These are phyloP conservation scores for Chrysina gloriosa DNA, from an alignment of 2,888 invertebrate genomes.

Conservation along the genomic window DNA sequence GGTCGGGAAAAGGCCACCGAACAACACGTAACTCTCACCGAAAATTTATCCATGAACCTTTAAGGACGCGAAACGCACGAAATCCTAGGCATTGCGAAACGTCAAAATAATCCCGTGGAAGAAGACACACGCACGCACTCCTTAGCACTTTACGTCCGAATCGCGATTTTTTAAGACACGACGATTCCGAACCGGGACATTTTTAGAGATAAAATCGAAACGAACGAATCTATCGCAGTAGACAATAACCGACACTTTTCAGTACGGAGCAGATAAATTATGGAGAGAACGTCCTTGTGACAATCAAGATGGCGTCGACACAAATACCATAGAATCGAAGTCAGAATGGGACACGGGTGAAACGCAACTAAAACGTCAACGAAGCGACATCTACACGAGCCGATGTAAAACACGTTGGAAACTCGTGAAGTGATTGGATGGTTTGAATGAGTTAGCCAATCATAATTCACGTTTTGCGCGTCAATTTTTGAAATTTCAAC, in stretches of 20 bases:
- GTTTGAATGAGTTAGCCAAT: too few relatives aligned
- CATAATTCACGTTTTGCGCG: too few relatives aligned
- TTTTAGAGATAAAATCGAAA: background rate
- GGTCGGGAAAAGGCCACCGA: slow-evolving; percentile 8
- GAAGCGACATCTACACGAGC: too few relatives aligned
- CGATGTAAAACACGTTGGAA: too few relatives aligned
- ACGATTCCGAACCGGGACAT: background rate
- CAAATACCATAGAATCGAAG: too few relatives aligned
- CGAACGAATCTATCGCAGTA: background rate
- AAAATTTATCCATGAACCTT: slow-evolving; percentile 11
- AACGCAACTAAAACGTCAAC: too few relatives aligned
- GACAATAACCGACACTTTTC: slow-evolving; percentile 43
- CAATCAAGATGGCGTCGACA: slow-evolving; percentile 52
- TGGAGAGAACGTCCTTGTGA: slow-evolving; percentile 52
- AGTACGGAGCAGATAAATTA: slow-evolving; percentile 43
- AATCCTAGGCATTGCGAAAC: slow-evolving; percentile 43
- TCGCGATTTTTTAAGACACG: background rate
- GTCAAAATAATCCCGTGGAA: slow-evolving; percentile 42
- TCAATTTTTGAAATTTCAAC: too few relatives aligned
- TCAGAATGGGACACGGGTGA: too few relatives aligned
- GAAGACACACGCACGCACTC: background rate
- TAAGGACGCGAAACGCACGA: background rate
- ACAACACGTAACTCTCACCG: slow-evolving; percentile 16
- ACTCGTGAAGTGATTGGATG: too few relatives aligned
- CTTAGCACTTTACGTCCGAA: slow-evolving; percentile 6